Evolutionary conservation across 1,140 invertebrate species (phyloP), one percentile per base, ranked within the genome.

Genomic region (Bilobella aurantiaca): DNA sequence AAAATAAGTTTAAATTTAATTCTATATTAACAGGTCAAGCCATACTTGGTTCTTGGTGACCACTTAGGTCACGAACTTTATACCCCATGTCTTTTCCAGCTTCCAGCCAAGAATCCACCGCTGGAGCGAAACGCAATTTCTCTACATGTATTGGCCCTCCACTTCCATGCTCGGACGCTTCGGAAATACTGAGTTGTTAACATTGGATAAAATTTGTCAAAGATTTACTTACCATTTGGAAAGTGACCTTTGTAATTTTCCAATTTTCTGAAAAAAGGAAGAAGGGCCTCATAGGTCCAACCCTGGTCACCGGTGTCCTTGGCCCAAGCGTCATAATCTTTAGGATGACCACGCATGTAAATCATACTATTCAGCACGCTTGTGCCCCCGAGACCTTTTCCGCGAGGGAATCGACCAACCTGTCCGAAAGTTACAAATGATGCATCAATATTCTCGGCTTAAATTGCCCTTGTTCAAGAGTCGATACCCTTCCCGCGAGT

Each of bases 321-420:
- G 65, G 91, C 89, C 95, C 95, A 98, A 30, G 86, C 79, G 74
- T 97, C 90, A 74, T 93, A 98, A 74, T 98, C 94, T 32, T 83
- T 78, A 2, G 75, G 78, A 74, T 87, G 83, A 0, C 85, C 86
- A 65, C 86, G 75, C 0, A 84, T 80, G 73, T 87, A 88, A 46
- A 85, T 82, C 85, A 89, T 85, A 31, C 81, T 82, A 74, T 88
- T 88, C 3, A 66, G 12, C 31, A 37, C 56, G 1, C 85, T 86
- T 14, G 83, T 84, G 1, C 93, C 93, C 12, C 93, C 93, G 2
- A 91, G 75, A 34, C 87, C 86, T 76, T 87, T 88, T 5, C 84
- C 88, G 31, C 87, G 78, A 0, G 88, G 86, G 85, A 85, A 87
- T 63, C 78, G 78, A 68, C 86, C 87, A 5, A 76, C 75, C 28